Percentiles rank a stretch among this genome's conserved stretches.
These are phyloP conservation scores for Oryzias woworae DNA, from an alignment of 2,113 vertebrate genomes.

Conservation along the genomic window DNA sequence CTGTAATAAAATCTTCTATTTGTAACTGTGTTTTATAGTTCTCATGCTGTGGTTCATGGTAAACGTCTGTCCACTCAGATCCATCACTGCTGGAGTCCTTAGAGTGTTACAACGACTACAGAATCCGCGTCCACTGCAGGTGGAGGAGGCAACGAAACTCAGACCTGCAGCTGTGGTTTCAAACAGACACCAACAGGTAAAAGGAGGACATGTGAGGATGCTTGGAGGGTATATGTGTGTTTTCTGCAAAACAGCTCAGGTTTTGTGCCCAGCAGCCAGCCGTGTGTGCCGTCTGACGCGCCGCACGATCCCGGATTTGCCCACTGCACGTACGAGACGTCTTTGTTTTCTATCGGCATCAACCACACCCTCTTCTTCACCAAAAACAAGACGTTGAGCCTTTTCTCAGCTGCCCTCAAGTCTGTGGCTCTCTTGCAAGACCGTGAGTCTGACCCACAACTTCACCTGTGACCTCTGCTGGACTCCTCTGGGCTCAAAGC, in stretches of 20 bases:
- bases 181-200: neutral
- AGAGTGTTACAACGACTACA: constrained; percentile 69
- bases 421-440: constrained; percentile 31
- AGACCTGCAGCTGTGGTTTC: constrained; percentile 33
- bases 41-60: no score
- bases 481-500: neutral
- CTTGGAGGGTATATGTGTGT: no score
- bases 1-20: no score
- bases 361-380: constrained; percentile 54
- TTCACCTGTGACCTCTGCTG: no score
- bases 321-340: constrained; percentile 40
- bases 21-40: no score
- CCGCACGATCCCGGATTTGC: constrained; percentile 1
- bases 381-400: neutral
- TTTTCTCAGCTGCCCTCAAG: constrained; percentile 19
- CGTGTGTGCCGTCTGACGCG: constrained; percentile 23
- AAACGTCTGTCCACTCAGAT: constrained; percentile 26
- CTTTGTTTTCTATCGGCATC: accelerated
- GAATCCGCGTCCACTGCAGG: constrained; percentile 46
- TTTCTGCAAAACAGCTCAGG: neutral
- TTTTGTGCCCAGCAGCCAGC: constrained; percentile 13
- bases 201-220: neutral
- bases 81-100: constrained; percentile 62
- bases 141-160: constrained; percentile 49
- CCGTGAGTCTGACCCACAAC: constrained; percentile 49